Base-by-base conservation (phyloP, 53 echinoderm and acorn worm species). In the Patiria pectinifera region DNA sequence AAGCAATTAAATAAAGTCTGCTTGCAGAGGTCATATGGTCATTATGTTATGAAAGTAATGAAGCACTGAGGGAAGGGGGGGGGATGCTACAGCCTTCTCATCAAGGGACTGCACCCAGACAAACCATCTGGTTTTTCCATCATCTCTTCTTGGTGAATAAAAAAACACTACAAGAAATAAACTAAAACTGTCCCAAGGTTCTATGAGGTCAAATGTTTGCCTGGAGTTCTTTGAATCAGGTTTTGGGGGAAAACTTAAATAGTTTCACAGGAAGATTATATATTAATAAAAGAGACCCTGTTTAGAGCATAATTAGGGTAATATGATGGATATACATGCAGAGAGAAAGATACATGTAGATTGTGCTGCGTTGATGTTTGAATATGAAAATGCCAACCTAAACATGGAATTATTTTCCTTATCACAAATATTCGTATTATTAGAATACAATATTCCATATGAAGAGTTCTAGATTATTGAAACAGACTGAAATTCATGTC, bases 71-170 rank as follows among this genome's bases (percentile, higher is more conserved):
- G 4, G 70, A 4, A 0, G 19, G 70, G 35, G 35, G 35, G 35
- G 35, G 35, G 35, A 35, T 35, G 35, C 35, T 35, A 35, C 35
- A 35, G 35, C 35, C 35, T 35, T 35, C 70, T 14, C 16, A 2
- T 70, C 70, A 70, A 19, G 16, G 70, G 70, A 15, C 21, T 18
- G 70, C 19, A 77, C 4, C 81, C 24, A 82, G 86, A 48, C 72
- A 48, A 70, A 19, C 53, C 74, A 74, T 86, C 86, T 86, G 86
- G 46, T 21, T 72, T 86, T 86, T 19, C 10, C 72, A 48, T 74
- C 72, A 86, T 12, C 47, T 48, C 8, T 48, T 86, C 25, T 13
- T 26, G 62, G 62, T 46, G 44, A 35, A 69, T 63, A 45, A 66
- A 48, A 26, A 2, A 25, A 35, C 9, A 84, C 43, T 44, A 70